Evolutionary conservation across 2,888 invertebrate genomes (phyloP).

Genomic region (Apocheima hispidaria): DNA sequence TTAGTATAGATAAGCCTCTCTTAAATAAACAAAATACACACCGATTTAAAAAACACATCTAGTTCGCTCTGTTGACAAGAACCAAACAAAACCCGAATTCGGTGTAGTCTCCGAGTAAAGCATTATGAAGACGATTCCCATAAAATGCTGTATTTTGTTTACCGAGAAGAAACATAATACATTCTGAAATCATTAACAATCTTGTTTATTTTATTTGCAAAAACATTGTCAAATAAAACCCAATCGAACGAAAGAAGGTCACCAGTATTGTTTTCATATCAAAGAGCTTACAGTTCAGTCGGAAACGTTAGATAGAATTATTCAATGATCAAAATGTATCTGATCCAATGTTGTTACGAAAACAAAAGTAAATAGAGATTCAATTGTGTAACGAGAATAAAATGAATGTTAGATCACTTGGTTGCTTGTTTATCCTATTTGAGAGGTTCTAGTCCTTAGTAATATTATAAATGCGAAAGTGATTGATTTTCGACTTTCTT

Average conservation of each 20-base stretch:
- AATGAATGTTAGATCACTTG: not conserved
- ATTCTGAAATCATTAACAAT: not conserved
- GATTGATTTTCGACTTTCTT: too few relatives aligned
- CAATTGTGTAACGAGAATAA: conserved; percentile 1
- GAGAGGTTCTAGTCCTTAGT: too few relatives aligned
- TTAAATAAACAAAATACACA: too few relatives aligned
- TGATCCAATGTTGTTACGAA: conserved; percentile 1
- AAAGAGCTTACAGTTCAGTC: conserved; percentile 16
- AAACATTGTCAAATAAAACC: conserved; percentile 5
- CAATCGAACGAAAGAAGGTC: conserved; percentile 14
- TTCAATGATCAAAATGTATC: conserved; percentile 5
- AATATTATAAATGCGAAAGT: too few relatives aligned
- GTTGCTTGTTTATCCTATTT: not conserved
- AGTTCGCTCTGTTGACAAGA: too few relatives aligned
- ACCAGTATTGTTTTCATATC: conserved; percentile 20
- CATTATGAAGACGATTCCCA: too few relatives aligned
- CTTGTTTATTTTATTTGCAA: not conserved
- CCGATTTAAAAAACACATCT: too few relatives aligned
- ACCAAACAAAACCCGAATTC: too few relatives aligned
- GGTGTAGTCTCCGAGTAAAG: too few relatives aligned
- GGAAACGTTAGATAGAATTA: not conserved
- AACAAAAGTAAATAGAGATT: conserved; percentile 3
- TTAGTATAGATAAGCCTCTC: too few relatives aligned
- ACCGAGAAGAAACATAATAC: not conserved
- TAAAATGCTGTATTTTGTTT: not conserved